These are phyloP conservation scores for Macropodus opercularis DNA, from an alignment of 2,797 vertebrate species.

Conservation along the genomic window DNA sequence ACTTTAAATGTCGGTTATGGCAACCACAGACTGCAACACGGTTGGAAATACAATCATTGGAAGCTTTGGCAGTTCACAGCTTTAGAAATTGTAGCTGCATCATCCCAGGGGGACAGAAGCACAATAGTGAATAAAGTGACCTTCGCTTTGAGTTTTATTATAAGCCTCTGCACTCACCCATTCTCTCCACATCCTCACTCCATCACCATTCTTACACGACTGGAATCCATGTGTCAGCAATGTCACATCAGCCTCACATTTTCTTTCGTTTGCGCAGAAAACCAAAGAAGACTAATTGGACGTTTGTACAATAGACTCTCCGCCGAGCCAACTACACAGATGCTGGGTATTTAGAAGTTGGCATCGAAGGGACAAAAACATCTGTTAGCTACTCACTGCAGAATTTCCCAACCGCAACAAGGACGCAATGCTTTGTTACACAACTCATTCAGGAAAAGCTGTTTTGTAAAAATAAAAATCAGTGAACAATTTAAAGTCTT, in stretches of 20 bases:
- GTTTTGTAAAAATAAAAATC: not conserved
- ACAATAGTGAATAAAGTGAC: slow-evolving; percentile 45
- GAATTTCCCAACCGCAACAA: not conserved
- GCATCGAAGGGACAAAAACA: not conserved
- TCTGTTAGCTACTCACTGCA: not conserved
- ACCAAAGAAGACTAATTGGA: not conserved
- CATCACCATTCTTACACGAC: not conserved
- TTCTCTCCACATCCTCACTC: too few species aligned
- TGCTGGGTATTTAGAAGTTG: too few species aligned
- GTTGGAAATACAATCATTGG: slow-evolving; percentile 65
- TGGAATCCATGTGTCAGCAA: not conserved
- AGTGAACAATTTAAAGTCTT: not conserved
- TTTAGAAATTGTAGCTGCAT: slow-evolving; percentile 31
- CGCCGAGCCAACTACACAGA: not conserved
- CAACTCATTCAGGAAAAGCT: not conserved
- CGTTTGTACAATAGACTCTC: not conserved
- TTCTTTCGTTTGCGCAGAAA: slow-evolving; percentile 22
- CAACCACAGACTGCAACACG: slow-evolving; percentile 2
- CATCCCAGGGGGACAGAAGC: slow-evolving; percentile 36
- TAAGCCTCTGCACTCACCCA: not conserved
- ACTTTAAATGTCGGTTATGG: not conserved
- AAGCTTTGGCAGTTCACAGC: slow-evolving; percentile 56
- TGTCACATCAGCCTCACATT: slow-evolving; percentile 2
- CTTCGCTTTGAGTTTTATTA: not conserved
- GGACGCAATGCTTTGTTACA: not conserved